Evolutionary conservation across 2,888 invertebrate genomes (phyloP), one percentile per base, ranked within the genome.

Genomic region (Cephonodes hylas): DNA sequence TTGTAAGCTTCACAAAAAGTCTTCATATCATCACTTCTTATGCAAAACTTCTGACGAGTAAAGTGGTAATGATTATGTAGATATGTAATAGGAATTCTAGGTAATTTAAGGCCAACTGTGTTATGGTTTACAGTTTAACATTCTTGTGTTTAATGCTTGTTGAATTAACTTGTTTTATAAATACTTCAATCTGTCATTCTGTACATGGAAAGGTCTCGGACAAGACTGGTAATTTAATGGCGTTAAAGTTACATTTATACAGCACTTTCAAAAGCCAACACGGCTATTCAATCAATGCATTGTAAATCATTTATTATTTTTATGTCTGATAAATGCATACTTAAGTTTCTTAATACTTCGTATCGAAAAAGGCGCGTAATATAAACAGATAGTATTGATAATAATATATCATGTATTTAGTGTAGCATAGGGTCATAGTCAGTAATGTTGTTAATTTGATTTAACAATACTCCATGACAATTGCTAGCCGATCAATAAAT

Each of bases 101-200:
- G n/a, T 38, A 38, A 38, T 4, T 3, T 38, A n/a, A 10, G n/a
- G 1, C 3, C 10, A 38, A 38, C 38, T n/a, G n/a, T n/a, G n/a
- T 38, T n/a, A 38, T 13, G 38, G 10, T 38, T 3, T 45, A 23
- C 22, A 20, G 18, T 45, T 22, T 45, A 10, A 45, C n/a, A 25
- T 46, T n/a, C n/a, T n/a, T 22, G 23, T 25, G 13, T 20, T 25
- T 25, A 46, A 25, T 25, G n/a, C 3, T 25, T 5, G 13, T 46
- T 46, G 22, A 56, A 63, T 44, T 61, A 59, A 25, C 46, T 25
- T 46, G 46, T 46, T 46, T 25, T n/a, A 46, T 25, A 25, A 25
- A 25, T 62, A 60, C 45, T 42, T 38, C 31, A 22, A 34, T 42
- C 42, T 59, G 58, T 60, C 62, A 59, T 44, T 27, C 27, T 48